A percentile compares a stretch with the other conserved stretches of the same genome.
phyloP scores from a whole-genome alignment of 2,797 vertebrate genomes.

The Artibeus lituratus region DNA sequence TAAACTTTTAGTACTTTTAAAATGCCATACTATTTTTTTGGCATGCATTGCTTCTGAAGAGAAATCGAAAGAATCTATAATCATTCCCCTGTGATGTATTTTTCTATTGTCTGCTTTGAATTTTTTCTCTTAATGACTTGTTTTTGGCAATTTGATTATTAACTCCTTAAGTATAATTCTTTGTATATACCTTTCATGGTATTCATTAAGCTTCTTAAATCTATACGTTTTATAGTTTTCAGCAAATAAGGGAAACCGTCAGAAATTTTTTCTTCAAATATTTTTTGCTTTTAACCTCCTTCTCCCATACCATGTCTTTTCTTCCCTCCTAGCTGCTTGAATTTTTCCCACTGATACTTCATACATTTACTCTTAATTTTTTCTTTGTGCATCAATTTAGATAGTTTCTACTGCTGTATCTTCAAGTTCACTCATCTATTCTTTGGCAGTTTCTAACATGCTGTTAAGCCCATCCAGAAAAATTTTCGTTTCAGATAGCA shows the following conservation, averaged over 20 bases:
- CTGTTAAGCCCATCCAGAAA: background rate
- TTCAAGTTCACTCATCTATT: background rate
- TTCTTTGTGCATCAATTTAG: background rate
- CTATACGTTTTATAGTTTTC: background rate
- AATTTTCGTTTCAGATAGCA: background rate
- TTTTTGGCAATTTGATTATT: slow-evolving; percentile 22
- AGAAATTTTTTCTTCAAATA: background rate
- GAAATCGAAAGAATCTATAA: background rate
- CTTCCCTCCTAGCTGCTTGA: background rate
- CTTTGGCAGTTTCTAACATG: background rate
- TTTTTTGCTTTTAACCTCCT: background rate
- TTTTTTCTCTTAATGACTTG: background rate
- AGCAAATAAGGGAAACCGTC: background rate
- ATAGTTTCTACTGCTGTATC: background rate
- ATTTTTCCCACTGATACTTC: background rate
- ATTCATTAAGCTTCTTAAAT: background rate
- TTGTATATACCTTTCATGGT: background rate
- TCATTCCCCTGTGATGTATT: background rate
- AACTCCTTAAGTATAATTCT: background rate
- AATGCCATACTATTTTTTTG: background rate
- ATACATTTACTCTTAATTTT: background rate
- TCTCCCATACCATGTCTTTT: background rate
- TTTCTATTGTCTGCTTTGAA: background rate
- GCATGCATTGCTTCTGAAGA: background rate
- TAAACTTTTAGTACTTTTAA: background rate